Conservation (phyloP, 1,140 invertebrate species). For the Orchestia grillus region DNA sequence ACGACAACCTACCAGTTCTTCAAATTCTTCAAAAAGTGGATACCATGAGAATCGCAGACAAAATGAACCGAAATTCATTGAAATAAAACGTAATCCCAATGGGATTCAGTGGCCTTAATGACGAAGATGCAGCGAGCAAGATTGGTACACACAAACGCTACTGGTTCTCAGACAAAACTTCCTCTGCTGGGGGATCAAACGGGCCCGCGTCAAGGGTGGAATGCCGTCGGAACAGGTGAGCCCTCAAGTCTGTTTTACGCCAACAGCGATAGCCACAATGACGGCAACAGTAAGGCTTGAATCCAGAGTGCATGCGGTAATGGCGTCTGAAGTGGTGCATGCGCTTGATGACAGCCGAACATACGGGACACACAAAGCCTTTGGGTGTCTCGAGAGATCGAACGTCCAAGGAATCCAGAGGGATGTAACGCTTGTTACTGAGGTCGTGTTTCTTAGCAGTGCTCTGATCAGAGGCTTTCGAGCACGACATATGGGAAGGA, state of each 20-base stretch:
- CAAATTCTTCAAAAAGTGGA: neutral
- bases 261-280: slow-evolving; percentile 57
- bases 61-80: neutral
- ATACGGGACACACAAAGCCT: neutral
- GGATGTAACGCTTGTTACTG: neutral
- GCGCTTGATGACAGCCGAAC: neutral
- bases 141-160: neutral
- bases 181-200: neutral
- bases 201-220: neutral
- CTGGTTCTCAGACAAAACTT: neutral
- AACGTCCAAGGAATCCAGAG: neutral
- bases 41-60: neutral
- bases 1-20: neutral
- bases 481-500: neutral
- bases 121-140: neutral
- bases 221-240: neutral
- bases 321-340: slow-evolving; percentile 38
- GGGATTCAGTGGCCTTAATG: neutral
- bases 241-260: neutral
- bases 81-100: no score
- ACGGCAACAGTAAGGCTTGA: slow-evolving; percentile 59
- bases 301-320: slow-evolving; percentile 60
- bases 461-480: neutral
- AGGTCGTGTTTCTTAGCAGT: neutral
- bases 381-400: neutral